A percentile compares a stretch with the other conserved stretches of the same genome.
These are phyloP conservation scores for Eutrigla gurnardus DNA, from an alignment of 2,797 vertebrate genomes.

Conservation along the genomic window DNA sequence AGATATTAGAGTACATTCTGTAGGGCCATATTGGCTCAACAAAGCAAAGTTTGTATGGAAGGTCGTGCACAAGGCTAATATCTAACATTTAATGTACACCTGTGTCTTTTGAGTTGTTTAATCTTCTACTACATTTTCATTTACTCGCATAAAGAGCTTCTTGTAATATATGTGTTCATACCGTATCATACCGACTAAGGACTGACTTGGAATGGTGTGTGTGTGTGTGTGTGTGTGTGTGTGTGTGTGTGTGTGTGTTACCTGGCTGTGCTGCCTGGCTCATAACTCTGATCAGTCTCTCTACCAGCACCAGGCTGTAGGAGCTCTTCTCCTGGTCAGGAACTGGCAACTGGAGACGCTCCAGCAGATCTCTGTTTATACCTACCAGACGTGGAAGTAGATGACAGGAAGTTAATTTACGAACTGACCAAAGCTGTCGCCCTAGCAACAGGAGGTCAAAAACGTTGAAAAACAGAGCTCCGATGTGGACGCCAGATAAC, in stretches of 20 bases:
- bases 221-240: neutral
- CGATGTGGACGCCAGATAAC: neutral
- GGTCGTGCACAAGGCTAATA: neutral
- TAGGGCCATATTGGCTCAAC: neutral
- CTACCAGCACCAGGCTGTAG: conserved; percentile 93
- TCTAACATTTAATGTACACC: neutral
- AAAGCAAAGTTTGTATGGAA: neutral
- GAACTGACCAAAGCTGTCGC: neutral
- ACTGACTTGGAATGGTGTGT: neutral
- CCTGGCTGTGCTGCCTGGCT: conserved; percentile 93
- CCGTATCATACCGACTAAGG: neutral
- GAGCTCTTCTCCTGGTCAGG: conserved; percentile 87
- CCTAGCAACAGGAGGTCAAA: no score
- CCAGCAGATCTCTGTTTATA: conserved; percentile 90
- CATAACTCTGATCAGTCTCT: conserved; percentile 94
- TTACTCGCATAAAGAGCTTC: neutral
- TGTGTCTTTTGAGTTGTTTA: neutral
- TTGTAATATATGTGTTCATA: neutral
- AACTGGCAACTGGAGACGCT: conserved; percentile 92
- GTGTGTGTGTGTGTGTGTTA: conserved; percentile 55
- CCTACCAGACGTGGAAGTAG: conserved; percentile 76
- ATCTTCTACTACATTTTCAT: neutral
- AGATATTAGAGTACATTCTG: neutral
- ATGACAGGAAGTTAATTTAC: neutral
- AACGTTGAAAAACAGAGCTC: neutral